Conservation (phyloP, 2,888 invertebrate genomes). For the Odontothrips loti region DNA sequence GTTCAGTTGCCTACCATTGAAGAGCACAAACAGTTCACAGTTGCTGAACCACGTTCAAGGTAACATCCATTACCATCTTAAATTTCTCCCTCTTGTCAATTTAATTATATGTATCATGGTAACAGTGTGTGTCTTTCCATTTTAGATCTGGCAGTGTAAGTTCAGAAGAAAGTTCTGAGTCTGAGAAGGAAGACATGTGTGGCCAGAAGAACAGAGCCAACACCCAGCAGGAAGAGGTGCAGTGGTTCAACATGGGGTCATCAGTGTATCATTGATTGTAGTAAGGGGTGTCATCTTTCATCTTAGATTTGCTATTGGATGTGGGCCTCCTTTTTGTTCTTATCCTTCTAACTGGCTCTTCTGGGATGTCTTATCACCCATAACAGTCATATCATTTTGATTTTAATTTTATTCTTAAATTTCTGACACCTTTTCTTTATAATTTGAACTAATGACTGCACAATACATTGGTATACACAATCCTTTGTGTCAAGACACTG, state of each 20-base stretch:
- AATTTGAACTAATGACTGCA: slow-evolving; percentile 7
- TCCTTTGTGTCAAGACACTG: neutral
- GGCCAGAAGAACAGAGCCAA: neutral
- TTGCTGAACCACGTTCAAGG: neutral
- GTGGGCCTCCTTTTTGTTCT: neutral
- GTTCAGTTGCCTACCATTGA: slow-evolving; percentile 70
- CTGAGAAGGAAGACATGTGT: neutral
- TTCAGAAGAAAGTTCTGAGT: neutral
- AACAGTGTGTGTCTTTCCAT: neutral
- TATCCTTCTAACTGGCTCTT: neutral
- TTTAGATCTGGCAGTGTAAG: neutral
- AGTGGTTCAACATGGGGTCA: neutral
- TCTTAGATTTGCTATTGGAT: neutral
- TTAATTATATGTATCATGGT: neutral
- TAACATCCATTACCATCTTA: neutral
- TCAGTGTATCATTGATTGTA: neutral
- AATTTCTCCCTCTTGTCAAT: too few relatives aligned
- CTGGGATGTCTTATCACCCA: neutral
- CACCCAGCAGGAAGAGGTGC: neutral
- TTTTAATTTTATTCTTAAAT: neutral
- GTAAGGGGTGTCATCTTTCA: neutral
- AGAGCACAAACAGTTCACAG: slow-evolving; percentile 54
- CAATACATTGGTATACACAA: neutral
- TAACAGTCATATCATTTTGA: slow-evolving; percentile 1
- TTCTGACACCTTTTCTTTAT: neutral